Evolutionary conservation across 1,140 invertebrate species (phyloP), one percentile per base, ranked within the genome.

Genomic region (Zaprionus nigranus): DNA sequence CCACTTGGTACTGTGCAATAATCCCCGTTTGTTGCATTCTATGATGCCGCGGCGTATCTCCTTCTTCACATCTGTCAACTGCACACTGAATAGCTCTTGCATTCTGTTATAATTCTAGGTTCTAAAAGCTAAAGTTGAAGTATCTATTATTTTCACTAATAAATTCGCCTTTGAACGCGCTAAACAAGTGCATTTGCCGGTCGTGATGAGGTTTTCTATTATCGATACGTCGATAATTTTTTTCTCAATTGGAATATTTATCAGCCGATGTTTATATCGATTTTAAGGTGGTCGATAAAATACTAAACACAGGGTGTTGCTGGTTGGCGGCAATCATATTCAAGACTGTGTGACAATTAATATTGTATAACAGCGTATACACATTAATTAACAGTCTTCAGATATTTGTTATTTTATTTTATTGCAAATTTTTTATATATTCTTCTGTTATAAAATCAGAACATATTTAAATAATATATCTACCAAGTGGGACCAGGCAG

Each of bases 1-100:
- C 97, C 97, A 98, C 95, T 97, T 97, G 20, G 96, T 95, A 53
- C 79, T 92, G 46, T 92, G 90, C 40, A 91, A 60, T 15, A 93
- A 66, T 2, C 92, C 90, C 5, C 92, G 88, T 63, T 92, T 92
- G 3, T 84, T 81, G 78, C 92, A 92, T 60, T 93, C 92, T n/a
- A 92, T 79, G 36, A 92, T 91, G 15, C 87, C 90, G 17, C 83
- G 84, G 3, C 90, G 77, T 36, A 92, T 30, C 53, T 92, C 91
- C 46, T 69, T 80, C 54, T 92, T 92, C 4, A 92, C 90, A 12
- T 92, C 91, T 53, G 88, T 81, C 72, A 77, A 64, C 73, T 71
- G 63, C 57, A 78, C 87, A 53, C 76, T 92, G 26, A 92, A 91
- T 51, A 92, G 88, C 30, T 88, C 81, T 40, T 84, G 78, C 84